phyloP scores from a whole-genome alignment of 2,113 vertebrate species.

The Entelurus aequoreus region DNA sequence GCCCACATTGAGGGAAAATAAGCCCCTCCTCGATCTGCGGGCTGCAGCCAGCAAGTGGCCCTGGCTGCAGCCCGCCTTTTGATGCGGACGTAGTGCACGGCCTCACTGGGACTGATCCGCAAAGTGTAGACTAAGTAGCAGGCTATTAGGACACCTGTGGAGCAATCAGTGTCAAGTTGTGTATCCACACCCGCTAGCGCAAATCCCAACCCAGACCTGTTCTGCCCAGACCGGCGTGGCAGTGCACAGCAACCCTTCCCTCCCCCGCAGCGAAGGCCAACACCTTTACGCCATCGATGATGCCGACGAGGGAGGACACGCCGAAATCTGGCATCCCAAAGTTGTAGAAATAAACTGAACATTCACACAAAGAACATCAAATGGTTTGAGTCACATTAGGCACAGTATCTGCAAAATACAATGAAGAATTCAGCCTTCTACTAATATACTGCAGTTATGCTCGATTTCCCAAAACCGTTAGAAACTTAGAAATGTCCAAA shows the following conservation, averaged over 20 bases:
- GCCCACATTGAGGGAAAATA: too few relatives aligned
- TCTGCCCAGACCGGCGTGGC: slow-evolving; percentile 75
- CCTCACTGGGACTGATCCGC: slow-evolving; percentile 72
- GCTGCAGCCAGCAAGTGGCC: too few relatives aligned
- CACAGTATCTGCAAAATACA: too few relatives aligned
- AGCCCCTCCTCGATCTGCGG: too few relatives aligned
- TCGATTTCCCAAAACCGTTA: too few relatives aligned
- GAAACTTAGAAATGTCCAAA: too few relatives aligned
- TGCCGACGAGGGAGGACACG: slow-evolving; percentile 65
- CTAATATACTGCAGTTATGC: too few relatives aligned
- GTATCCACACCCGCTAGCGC: too few relatives aligned
- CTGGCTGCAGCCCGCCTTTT: too few relatives aligned
- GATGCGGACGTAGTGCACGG: slow-evolving; percentile 74
- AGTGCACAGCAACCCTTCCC: slow-evolving; percentile 77
- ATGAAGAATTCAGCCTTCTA: too few relatives aligned
- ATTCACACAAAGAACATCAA: slow-evolving; percentile 10
- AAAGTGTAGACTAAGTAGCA: slow-evolving; percentile 77
- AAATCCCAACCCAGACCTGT: too few relatives aligned
- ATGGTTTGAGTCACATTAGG: background rate
- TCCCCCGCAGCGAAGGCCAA: slow-evolving; percentile 72
- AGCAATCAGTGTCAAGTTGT: background rate
- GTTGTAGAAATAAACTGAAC: slow-evolving; percentile 79
- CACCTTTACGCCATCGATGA: slow-evolving; percentile 77
- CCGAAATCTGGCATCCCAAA: slow-evolving; percentile 78
- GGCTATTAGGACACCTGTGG: slow-evolving; percentile 76